Conservation (phyloP, 2,888 invertebrate species). For the Caenorhabditis sinica region DNA sequence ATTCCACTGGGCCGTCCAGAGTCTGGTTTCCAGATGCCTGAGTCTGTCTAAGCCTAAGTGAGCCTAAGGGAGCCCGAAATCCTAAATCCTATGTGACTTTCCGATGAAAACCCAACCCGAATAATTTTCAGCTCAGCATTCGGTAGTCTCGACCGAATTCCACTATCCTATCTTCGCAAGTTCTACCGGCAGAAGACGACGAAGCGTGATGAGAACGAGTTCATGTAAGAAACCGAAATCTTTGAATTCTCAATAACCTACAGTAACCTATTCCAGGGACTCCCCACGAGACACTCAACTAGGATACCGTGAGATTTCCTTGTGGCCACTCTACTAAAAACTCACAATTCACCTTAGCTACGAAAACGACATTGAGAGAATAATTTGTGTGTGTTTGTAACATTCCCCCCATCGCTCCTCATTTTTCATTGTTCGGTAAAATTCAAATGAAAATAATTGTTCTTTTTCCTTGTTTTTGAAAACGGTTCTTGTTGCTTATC, state of each 20-base stretch:
- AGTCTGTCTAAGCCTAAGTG: no score
- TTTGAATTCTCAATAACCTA: background rate
- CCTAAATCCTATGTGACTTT: background rate
- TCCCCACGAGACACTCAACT: background rate
- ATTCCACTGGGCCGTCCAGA: background rate
- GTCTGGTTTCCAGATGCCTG: background rate
- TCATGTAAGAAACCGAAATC: background rate
- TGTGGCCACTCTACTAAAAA: conserved; percentile 31
- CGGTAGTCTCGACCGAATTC: conserved; percentile 52
- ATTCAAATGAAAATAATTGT: background rate
- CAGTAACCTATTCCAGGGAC: background rate
- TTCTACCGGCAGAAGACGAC: conserved; percentile 26
- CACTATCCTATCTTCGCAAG: conserved; percentile 33
- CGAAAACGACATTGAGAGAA: background rate
- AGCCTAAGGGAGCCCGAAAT: no score
- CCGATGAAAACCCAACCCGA: no score
- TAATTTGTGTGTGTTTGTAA: conserved; percentile 3
- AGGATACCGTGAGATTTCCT: conserved; percentile 20
- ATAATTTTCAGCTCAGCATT: conserved; percentile 47
- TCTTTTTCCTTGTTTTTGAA: no score
- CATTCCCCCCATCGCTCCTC: background rate
- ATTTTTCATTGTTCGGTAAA: conserved; percentile 2
- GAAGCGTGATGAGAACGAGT: conserved; percentile 22
- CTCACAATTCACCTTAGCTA: background rate
- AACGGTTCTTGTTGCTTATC: no score